Conservation (phyloP, 1,140 invertebrate species). For the Planococcus citri region DNA sequence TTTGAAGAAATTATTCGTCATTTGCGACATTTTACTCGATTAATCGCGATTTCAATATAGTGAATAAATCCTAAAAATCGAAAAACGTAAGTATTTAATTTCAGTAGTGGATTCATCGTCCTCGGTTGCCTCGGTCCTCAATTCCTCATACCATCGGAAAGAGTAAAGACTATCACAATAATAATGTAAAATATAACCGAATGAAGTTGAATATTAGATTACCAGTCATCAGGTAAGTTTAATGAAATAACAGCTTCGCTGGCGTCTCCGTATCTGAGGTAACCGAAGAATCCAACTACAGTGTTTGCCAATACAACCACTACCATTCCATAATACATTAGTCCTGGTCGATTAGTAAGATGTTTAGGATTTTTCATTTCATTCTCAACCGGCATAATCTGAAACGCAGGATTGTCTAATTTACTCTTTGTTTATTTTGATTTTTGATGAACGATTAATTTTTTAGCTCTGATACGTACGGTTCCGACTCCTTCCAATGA, state of each 20-base stretch:
- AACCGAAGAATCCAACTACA: slow-evolving; percentile 75
- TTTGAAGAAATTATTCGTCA: no score
- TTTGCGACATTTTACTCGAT: no score
- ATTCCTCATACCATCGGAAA: no score
- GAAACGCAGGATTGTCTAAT: not conserved
- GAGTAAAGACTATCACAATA: no score
- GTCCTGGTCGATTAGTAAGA: slow-evolving; percentile 66
- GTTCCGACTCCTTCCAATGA: slow-evolving; percentile 67
- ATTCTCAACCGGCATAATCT: slow-evolving; percentile 62
- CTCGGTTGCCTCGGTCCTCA: no score
- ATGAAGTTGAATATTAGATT: not conserved
- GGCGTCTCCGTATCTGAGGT: slow-evolving; percentile 56
- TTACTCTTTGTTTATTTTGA: not conserved
- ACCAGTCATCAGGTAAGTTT: slow-evolving; percentile 44
- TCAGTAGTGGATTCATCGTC: no score
- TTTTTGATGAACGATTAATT: no score
- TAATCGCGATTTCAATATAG: no score
- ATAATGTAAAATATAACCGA: no score
- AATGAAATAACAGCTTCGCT: slow-evolving; percentile 60
- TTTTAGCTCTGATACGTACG: slow-evolving; percentile 33
- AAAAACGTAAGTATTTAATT: no score
- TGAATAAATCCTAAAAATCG: no score
- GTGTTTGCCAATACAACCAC: slow-evolving; percentile 70
- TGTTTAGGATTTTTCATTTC: slow-evolving; percentile 72
- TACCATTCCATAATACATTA: slow-evolving; percentile 75